These are phyloP conservation scores for Holacanthella duospinosa DNA, from an alignment of 2,888 invertebrate genomes.

Conservation along the genomic window DNA sequence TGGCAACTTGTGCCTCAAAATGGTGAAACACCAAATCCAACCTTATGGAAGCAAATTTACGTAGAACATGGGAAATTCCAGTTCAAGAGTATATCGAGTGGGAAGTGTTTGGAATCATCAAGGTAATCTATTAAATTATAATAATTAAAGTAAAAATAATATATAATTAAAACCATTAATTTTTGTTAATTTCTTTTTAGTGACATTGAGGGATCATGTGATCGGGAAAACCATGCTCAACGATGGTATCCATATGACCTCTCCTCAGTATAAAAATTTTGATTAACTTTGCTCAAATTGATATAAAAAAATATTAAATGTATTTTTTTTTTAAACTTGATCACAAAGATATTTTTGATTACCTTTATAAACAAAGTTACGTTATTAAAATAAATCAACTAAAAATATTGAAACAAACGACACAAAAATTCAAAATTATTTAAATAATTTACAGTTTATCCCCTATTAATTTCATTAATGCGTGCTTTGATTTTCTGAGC, in stretches of 20 bases:
- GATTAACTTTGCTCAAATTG: no score
- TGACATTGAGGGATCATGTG: neutral
- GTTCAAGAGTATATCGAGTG: slow-evolving; percentile 10
- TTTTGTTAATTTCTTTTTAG: no score
- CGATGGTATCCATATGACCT: neutral
- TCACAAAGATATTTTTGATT: no score
- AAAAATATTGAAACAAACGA: no score
- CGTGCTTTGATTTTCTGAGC: no score
- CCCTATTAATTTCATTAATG: no score
- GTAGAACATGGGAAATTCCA: slow-evolving; percentile 21
- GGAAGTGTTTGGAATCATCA: slow-evolving; percentile 10
- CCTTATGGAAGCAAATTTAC: slow-evolving; percentile 16
- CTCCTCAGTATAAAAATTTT: neutral
- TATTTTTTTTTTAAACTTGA: no score
- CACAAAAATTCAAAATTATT: no score
- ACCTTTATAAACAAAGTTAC: no score
- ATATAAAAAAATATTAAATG: no score
- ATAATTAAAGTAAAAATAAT: neutral
- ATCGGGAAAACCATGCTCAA: neutral
- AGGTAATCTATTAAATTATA: slow-evolving; percentile 9
- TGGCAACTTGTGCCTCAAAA: slow-evolving; percentile 8
- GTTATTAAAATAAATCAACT: no score
- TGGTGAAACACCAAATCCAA: neutral
- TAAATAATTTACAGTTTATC: no score
- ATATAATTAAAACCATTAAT: neutral